These are phyloP conservation scores for Antheraea assamensis DNA, from an alignment of 2,888 invertebrate genomes.

Conservation along the genomic window DNA sequence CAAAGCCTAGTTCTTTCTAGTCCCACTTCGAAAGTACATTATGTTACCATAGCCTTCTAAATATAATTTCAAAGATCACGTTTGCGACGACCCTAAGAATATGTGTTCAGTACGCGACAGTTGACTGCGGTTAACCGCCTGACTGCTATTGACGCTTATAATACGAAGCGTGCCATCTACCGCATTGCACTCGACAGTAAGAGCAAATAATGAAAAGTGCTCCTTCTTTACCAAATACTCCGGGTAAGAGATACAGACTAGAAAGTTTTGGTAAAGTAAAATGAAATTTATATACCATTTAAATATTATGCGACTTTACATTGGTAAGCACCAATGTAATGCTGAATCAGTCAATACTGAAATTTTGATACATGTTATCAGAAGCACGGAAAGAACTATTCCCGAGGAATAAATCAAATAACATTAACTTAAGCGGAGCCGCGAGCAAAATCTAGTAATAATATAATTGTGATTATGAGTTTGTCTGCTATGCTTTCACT, in stretches of 20 bases:
- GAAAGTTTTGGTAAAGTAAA: background rate
- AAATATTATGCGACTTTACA: background rate
- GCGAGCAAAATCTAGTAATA: no score
- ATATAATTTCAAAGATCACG: background rate
- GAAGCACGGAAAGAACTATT: no score
- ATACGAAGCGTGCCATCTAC: constrained; percentile 13
- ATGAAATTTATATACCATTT: background rate
- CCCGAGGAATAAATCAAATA: no score
- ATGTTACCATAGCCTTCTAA: background rate
- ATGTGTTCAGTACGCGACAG: constrained; percentile 10
- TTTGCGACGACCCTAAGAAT: constrained; percentile 18
- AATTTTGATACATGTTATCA: no score
- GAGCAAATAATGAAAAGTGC: constrained; percentile 9
- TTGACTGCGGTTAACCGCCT: constrained; percentile 34
- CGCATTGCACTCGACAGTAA: constrained; percentile 10
- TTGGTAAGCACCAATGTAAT: no score
- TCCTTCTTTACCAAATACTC: background rate
- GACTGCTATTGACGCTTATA: constrained; percentile 33
- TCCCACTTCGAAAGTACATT: background rate
- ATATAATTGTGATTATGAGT: no score
- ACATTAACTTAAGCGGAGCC: no score
- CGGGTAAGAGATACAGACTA: background rate
- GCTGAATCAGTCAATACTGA: no score
- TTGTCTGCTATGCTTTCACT: no score
- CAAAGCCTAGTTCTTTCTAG: no score